phyloP scores from a whole-genome alignment of 2,797 vertebrate genomes.

The Microcaecilia unicolor region DNA sequence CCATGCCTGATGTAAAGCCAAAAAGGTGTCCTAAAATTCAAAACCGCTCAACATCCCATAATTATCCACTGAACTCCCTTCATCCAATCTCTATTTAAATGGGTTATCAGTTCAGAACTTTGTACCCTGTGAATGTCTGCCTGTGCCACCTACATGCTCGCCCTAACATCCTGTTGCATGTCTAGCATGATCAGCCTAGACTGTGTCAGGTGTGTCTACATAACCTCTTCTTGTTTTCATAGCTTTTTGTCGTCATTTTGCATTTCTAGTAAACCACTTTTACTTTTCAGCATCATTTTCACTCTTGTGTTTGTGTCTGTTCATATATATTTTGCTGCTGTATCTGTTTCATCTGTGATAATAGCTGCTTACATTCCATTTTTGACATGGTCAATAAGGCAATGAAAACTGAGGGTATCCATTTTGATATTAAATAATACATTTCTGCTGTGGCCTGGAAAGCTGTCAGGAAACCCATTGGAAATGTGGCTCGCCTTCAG shows the following conservation, averaged over 20 bases:
- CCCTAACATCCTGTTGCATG: constrained; percentile 77
- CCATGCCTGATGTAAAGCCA: constrained; percentile 27
- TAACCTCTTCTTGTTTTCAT: constrained; percentile 44
- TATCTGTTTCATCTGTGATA: constrained; percentile 48
- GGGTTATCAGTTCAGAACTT: constrained; percentile 30
- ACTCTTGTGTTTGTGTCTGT: constrained; percentile 42
- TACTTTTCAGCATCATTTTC: constrained; percentile 50
- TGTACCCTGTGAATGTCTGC: constrained; percentile 62
- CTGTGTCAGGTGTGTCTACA: constrained; percentile 40
- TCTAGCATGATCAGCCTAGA: constrained; percentile 30
- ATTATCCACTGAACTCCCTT: constrained; percentile 15
- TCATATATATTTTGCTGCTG: constrained; percentile 46
- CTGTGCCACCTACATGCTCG: constrained; percentile 63
- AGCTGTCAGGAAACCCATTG: constrained; percentile 40
- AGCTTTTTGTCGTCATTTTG: constrained; percentile 42
- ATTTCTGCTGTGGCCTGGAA: constrained; percentile 54
- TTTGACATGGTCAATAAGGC: constrained; percentile 41
- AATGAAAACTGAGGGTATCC: constrained; percentile 41
- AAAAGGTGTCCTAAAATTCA: constrained; percentile 19
- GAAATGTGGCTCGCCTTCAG: constrained; percentile 43
- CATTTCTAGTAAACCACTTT: constrained; percentile 44
- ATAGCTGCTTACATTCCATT: constrained; percentile 52
- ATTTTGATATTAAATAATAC: constrained; percentile 40
- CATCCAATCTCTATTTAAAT: constrained; percentile 27
- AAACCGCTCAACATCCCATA: constrained; percentile 19